Conservation (phyloP, 2,113 vertebrate species). For the Eclectus roratus region DNA sequence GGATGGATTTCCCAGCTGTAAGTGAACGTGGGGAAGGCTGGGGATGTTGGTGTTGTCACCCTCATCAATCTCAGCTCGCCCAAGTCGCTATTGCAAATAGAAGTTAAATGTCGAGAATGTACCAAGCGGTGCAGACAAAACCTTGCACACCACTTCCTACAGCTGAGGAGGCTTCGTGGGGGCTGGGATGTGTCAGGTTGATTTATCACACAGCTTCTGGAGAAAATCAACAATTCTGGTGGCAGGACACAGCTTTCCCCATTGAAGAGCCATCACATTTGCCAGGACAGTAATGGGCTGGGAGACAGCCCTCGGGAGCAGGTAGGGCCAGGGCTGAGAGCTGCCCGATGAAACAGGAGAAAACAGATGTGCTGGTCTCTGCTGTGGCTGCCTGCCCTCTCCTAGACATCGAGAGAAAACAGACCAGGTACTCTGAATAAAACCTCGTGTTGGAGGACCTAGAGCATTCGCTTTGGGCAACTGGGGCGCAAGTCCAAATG, state of each 20-base stretch:
- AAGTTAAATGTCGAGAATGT: constrained; percentile 14
- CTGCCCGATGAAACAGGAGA: background rate
- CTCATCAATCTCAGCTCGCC: constrained; percentile 37
- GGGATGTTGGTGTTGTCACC: background rate
- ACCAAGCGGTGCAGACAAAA: background rate
- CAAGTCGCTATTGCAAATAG: background rate
- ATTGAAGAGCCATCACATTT: background rate
- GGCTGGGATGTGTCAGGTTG: constrained; percentile 29
- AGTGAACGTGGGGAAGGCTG: background rate
- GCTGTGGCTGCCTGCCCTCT: background rate
- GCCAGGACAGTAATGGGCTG: background rate
- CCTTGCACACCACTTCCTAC: background rate
- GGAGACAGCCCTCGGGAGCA: background rate
- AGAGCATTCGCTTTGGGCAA: background rate
- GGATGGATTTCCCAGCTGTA: background rate
- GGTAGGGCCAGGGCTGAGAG: background rate
- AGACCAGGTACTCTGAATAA: background rate
- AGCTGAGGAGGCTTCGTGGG: background rate
- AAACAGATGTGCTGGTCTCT: background rate
- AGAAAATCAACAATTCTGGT: constrained; percentile 22
- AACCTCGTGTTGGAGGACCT: rapidly evolving
- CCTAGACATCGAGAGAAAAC: background rate
- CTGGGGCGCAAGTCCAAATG: background rate
- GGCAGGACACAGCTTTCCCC: constrained; percentile 2
- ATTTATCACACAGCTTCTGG: constrained; percentile 32